Percentiles rank a stretch among this genome's conserved stretches.
Conservation (phyloP, 2,797 vertebrate species). For the Enteromius unitaeniatus region DNA sequence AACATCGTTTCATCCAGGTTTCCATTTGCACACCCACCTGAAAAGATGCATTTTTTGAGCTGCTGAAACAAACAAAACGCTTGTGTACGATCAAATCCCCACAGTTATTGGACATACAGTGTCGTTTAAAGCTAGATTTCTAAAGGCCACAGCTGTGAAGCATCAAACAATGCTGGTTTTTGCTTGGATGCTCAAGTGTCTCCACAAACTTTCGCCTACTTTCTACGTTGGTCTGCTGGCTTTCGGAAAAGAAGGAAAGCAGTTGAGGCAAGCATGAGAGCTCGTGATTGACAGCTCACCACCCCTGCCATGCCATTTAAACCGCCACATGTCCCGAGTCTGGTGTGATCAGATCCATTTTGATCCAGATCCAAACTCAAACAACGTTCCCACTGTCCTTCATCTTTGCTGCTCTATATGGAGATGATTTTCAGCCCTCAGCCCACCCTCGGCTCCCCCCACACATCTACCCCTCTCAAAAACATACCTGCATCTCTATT, state of each 20-base stretch:
- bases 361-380: conserved; percentile 57
- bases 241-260: conserved; percentile 35
- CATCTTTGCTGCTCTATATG: conserved; percentile 45
- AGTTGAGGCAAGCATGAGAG: conserved; percentile 45
- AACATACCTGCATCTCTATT: conserved; percentile 25
- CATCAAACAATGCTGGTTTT: conserved; percentile 22
- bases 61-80: background rate
- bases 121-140: background rate
- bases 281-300: conserved; percentile 48
- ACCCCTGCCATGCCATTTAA: conserved; percentile 50
- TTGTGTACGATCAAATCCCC: background rate
- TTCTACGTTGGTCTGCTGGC: conserved; percentile 9
- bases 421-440: conserved; percentile 8
- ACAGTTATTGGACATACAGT: background rate
- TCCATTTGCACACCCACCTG: conserved; percentile 13
- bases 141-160: conserved; percentile 14
- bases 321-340: conserved; percentile 51
- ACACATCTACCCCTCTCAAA: background rate
- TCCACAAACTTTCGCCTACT: background rate
- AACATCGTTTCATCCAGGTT: conserved; percentile 47
- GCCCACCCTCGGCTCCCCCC: background rate
- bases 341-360: conserved; percentile 58
- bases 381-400: conserved; percentile 50
- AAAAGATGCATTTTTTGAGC: background rate
- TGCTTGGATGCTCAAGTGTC: background rate